phyloP scores from a whole-genome alignment of 2,888 invertebrate species.

The Chloroclysta siterata region DNA sequence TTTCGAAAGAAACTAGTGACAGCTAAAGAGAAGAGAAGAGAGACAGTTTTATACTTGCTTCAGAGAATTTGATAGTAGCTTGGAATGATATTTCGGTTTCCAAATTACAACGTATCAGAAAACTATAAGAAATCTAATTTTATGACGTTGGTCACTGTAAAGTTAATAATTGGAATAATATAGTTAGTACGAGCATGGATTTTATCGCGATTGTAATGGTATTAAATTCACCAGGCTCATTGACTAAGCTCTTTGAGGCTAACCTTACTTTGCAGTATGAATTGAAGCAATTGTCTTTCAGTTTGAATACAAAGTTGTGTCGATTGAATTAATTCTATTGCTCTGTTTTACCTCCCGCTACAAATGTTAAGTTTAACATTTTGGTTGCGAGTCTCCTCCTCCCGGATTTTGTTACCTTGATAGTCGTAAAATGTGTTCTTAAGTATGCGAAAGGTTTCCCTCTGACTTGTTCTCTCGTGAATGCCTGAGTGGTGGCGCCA shows the following conservation, averaged over 20 bases:
- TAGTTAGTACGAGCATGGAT: neutral
- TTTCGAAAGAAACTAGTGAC: no score
- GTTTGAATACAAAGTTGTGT: conserved; percentile 74
- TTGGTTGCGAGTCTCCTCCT: conserved; percentile 57
- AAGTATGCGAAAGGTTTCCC: conserved; percentile 48
- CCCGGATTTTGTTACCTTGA: conserved; percentile 57
- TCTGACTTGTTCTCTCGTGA: conserved; percentile 43
- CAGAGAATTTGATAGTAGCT: no score
- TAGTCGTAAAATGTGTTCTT: conserved; percentile 50
- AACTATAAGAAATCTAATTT: no score
- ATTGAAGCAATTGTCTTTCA: conserved; percentile 75
- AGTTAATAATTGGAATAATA: neutral
- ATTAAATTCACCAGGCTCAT: conserved; percentile 58
- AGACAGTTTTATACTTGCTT: neutral
- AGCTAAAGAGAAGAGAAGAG: no score
- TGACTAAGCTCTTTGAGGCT: conserved; percentile 67
- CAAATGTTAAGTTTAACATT: conserved; percentile 76
- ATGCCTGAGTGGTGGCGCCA: conserved; percentile 40
- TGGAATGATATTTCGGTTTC: no score
- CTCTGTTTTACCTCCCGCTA: conserved; percentile 70
- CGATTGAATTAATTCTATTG: conserved; percentile 83
- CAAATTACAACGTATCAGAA: neutral
- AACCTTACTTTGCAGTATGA: conserved; percentile 70
- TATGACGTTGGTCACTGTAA: no score
- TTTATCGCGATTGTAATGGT: conserved; percentile 6